Conservation (phyloP, 2,888 invertebrate species). For the Trichopoda pennipes region DNA sequence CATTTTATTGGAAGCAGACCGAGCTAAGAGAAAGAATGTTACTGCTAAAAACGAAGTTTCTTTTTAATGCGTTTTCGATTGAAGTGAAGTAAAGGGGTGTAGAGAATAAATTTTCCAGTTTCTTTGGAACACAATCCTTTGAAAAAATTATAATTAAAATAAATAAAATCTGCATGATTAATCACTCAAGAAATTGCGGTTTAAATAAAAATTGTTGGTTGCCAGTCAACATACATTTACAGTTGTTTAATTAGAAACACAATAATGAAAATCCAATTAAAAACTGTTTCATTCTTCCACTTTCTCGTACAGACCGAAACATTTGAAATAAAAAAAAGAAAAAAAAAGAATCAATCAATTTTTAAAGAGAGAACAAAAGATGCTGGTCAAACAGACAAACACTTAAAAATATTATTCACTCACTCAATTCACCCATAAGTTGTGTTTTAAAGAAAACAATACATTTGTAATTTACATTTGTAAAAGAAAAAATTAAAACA, state of each 20-base stretch:
- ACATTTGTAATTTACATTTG: slow-evolving; percentile 59
- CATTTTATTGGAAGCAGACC: too few relatives aligned
- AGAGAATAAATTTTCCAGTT: too few relatives aligned
- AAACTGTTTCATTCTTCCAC: slow-evolving; percentile 2
- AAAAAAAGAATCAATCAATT: slow-evolving; percentile 57
- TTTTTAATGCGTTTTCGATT: too few relatives aligned
- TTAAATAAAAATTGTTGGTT: slow-evolving; percentile 8
- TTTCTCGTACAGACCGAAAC: neutral
- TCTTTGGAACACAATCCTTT: too few relatives aligned
- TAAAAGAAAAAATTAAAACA: slow-evolving; percentile 51
- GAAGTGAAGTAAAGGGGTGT: too few relatives aligned
- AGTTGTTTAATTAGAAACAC: slow-evolving; percentile 48
- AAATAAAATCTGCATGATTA: neutral
- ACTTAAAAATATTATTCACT: slow-evolving; percentile 22
- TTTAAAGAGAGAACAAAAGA: slow-evolving; percentile 56
- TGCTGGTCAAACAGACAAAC: slow-evolving; percentile 48
- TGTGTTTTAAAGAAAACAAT: slow-evolving; percentile 17
- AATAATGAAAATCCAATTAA: slow-evolving; percentile 60
- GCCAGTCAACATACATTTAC: slow-evolving; percentile 35
- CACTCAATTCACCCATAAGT: slow-evolving; percentile 36
- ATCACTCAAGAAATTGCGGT: slow-evolving; percentile 12
- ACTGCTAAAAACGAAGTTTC: too few relatives aligned
- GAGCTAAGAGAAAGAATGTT: too few relatives aligned
- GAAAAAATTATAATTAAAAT: too few relatives aligned
- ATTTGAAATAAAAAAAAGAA: neutral